Percentiles rank a stretch among this genome's conserved stretches.
phyloP scores from a whole-genome alignment of 2,888 invertebrate species.

The Epirrita christyi region DNA sequence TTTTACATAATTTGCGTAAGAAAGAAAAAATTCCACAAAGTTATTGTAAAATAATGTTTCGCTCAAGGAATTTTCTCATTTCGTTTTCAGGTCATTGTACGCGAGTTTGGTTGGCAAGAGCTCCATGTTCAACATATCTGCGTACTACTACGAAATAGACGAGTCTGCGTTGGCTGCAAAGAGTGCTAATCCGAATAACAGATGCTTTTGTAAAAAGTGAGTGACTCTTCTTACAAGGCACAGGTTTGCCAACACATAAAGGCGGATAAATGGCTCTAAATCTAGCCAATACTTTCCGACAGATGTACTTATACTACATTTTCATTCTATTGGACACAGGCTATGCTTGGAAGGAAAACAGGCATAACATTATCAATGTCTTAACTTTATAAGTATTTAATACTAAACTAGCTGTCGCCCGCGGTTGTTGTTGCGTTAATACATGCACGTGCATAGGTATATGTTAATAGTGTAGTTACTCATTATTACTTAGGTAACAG shows the following conservation, averaged over 20 bases:
- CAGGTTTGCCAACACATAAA: background rate
- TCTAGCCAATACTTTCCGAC: too few relatives aligned
- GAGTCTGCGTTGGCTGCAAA: conserved; percentile 70
- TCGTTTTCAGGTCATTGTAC: conserved; percentile 71
- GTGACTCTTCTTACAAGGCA: background rate
- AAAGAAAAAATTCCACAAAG: background rate
- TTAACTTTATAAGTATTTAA: too few relatives aligned
- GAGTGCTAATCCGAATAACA: conserved; percentile 70
- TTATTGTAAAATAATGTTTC: background rate
- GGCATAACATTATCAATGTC: too few relatives aligned
- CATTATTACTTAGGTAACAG: too few relatives aligned
- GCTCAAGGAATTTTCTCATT: conserved; percentile 2
- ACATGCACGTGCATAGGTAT: too few relatives aligned
- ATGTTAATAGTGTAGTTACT: too few relatives aligned
- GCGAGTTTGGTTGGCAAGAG: conserved; percentile 67
- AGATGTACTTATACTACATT: too few relatives aligned
- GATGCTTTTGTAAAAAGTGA: conserved; percentile 81
- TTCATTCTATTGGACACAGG: too few relatives aligned
- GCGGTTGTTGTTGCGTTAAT: too few relatives aligned
- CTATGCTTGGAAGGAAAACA: too few relatives aligned
- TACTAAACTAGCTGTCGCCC: too few relatives aligned
- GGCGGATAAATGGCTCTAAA: background rate
- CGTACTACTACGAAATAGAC: conserved; percentile 77
- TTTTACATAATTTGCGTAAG: conserved; percentile 9
- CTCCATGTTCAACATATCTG: conserved; percentile 69